A percentile compares a stretch with the other conserved stretches of the same genome.
These are phyloP conservation scores for Mythimna loreyi DNA, from an alignment of 2,888 invertebrate species.

Conservation along the genomic window DNA sequence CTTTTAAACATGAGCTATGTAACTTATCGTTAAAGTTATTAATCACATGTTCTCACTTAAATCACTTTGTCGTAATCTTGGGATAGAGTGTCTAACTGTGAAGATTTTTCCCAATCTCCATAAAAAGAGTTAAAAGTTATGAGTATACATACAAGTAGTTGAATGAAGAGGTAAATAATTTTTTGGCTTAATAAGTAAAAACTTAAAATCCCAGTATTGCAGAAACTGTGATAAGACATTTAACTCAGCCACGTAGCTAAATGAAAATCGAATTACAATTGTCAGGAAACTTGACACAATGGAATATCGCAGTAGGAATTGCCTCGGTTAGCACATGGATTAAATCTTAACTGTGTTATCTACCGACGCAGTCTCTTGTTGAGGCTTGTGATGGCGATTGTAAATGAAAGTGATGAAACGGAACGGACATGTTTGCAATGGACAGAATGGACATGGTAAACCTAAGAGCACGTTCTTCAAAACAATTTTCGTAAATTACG, in stretches of 20 bases:
- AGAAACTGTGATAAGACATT: background rate
- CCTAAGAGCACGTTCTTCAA: background rate
- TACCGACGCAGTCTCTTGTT: background rate
- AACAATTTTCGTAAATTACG: background rate
- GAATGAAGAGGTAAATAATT: too few species aligned
- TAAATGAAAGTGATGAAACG: slow-evolving; percentile 14
- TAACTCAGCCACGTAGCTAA: background rate
- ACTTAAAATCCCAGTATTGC: background rate
- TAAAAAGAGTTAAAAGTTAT: too few species aligned
- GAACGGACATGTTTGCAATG: background rate
- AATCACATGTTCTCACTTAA: too few species aligned
- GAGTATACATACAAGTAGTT: too few species aligned
- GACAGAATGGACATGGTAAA: background rate
- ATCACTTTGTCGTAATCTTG: too few species aligned
- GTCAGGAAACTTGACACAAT: slow-evolving; percentile 25
- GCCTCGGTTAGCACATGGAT: slow-evolving; percentile 25
- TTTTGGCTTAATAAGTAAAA: background rate
- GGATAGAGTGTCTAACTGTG: too few species aligned
- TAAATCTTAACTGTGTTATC: slow-evolving; percentile 30
- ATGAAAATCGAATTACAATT: slow-evolving; percentile 37
- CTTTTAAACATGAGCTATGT: too few species aligned
- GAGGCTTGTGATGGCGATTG: background rate
- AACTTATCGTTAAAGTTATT: too few species aligned
- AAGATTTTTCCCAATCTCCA: too few species aligned
- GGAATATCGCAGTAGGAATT: slow-evolving; percentile 7